A percentile compares a stretch with the other conserved stretches of the same genome.
Evolutionary conservation across 2,797 vertebrate species (phyloP).

Genomic region (Muscicapa striata): DNA sequence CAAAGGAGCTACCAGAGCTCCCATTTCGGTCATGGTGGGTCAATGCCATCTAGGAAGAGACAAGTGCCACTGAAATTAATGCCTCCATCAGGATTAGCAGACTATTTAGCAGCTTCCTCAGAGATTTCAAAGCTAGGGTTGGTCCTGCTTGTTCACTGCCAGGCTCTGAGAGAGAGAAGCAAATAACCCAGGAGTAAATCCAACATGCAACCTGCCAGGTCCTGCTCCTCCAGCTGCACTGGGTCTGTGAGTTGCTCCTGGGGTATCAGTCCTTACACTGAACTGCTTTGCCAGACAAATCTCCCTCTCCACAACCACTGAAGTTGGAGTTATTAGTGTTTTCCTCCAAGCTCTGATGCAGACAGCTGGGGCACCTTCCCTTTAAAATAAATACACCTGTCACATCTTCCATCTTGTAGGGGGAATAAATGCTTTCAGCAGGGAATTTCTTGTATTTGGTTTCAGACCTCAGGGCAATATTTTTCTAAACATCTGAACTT

Average conservation of each 20-base stretch:
- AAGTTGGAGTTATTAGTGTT: background rate
- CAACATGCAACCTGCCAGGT: background rate
- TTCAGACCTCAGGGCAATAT: slow-evolving; percentile 31
- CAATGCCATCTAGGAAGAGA: background rate
- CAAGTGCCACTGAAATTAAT: background rate
- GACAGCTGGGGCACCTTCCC: background rate
- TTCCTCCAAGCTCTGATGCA: background rate
- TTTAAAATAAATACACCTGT: slow-evolving; percentile 42
- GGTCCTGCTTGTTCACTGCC: background rate
- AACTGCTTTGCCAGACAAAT: background rate
- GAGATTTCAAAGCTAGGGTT: background rate
- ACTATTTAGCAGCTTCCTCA: background rate
- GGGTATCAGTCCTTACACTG: background rate
- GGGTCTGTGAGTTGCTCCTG: background rate
- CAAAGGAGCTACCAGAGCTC: background rate
- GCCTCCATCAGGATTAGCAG: background rate
- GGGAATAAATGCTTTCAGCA: slow-evolving; percentile 6
- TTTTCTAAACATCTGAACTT: slow-evolving; percentile 44
- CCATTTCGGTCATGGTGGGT: rapidly evolving
- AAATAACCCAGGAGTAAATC: background rate
- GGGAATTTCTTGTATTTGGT: slow-evolving; percentile 6
- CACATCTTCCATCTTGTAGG: background rate
- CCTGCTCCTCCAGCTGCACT: background rate
- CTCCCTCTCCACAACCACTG: background rate
- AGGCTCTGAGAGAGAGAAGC: background rate